phyloP scores from a whole-genome alignment of 2,888 invertebrate genomes.

The Syrista parreyssii region DNA sequence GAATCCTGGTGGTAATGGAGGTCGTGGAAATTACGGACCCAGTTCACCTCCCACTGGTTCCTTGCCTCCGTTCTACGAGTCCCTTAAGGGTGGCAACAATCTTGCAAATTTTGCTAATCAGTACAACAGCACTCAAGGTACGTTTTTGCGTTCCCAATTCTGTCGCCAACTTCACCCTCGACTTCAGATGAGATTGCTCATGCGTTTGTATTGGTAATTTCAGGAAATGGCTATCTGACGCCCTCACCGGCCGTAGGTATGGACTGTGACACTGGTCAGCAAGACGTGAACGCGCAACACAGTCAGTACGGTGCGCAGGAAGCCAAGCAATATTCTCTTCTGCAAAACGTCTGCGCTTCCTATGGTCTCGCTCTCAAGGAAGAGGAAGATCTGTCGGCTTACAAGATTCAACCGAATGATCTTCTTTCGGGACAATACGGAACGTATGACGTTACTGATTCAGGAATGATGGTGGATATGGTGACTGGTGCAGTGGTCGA shows the following conservation, averaged over 20 bases:
- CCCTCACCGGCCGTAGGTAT: slow-evolving; percentile 78
- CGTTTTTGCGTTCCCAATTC: not conserved
- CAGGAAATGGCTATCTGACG: slow-evolving; percentile 75
- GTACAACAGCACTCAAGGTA: slow-evolving; percentile 70
- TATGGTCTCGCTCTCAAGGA: slow-evolving; percentile 85
- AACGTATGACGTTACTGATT: slow-evolving; percentile 76
- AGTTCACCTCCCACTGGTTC: slow-evolving; percentile 90
- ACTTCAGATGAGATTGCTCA: not conserved
- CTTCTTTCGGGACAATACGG: slow-evolving; percentile 71
- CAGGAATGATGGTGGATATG: slow-evolving; percentile 85
- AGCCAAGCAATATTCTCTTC: slow-evolving; percentile 80
- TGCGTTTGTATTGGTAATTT: not conserved
- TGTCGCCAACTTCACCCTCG: not conserved
- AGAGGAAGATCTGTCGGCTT: slow-evolving; percentile 79
- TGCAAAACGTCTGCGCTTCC: slow-evolving; percentile 81
- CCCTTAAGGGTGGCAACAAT: slow-evolving; percentile 83
- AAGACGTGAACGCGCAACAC: slow-evolving; percentile 67
- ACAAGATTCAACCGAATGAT: slow-evolving; percentile 79
- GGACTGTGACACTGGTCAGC: slow-evolving; percentile 81
- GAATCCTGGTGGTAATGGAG: slow-evolving; percentile 79
- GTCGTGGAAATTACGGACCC: slow-evolving; percentile 85
- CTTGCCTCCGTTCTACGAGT: slow-evolving; percentile 90
- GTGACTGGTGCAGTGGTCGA: slow-evolving; percentile 81
- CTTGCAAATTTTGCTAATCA: slow-evolving; percentile 73
- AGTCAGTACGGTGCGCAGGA: slow-evolving; percentile 62